phyloP scores from a whole-genome alignment of 2,888 invertebrate species.

The Phoronis australis region DNA sequence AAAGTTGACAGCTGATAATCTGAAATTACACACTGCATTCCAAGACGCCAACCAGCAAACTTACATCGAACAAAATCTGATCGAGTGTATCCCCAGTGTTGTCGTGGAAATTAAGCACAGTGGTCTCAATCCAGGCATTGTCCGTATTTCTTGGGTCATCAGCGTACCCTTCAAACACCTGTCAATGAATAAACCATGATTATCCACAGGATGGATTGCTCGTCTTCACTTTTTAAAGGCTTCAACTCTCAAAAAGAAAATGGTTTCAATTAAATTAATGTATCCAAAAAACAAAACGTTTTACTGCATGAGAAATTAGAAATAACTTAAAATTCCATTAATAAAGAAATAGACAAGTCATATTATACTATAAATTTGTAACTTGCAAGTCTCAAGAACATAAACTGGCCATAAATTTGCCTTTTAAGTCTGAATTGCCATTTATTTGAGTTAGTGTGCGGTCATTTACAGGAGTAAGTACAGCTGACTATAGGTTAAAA shows the following conservation, averaged over 20 bases:
- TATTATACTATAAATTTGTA: background rate
- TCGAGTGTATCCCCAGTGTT: constrained; percentile 9
- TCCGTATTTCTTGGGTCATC: constrained; percentile 25
- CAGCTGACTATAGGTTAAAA: too few species aligned
- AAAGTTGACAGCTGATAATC: background rate
- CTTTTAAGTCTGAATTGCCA: too few species aligned
- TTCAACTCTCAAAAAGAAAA: too few species aligned
- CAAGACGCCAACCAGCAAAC: background rate
- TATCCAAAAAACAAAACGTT: too few species aligned
- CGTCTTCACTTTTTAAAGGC: too few species aligned
- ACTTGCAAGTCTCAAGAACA: background rate
- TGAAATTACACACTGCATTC: background rate
- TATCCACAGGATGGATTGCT: too few species aligned
- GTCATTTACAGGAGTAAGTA: too few species aligned
- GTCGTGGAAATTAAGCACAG: constrained; percentile 19
- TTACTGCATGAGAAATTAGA: too few species aligned
- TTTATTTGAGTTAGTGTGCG: too few species aligned
- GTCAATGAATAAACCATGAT: constrained; percentile 1
- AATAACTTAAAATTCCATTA: too few species aligned
- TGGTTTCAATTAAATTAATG: too few species aligned
- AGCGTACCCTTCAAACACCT: constrained; percentile 20
- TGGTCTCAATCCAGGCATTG: constrained; percentile 22
- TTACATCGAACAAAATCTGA: constrained; percentile 10
- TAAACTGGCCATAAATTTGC: too few species aligned
- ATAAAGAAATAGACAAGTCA: background rate